Evolutionary conservation across 2,797 vertebrate genomes (phyloP).

Genomic region (Sebastes reedi): DNA sequence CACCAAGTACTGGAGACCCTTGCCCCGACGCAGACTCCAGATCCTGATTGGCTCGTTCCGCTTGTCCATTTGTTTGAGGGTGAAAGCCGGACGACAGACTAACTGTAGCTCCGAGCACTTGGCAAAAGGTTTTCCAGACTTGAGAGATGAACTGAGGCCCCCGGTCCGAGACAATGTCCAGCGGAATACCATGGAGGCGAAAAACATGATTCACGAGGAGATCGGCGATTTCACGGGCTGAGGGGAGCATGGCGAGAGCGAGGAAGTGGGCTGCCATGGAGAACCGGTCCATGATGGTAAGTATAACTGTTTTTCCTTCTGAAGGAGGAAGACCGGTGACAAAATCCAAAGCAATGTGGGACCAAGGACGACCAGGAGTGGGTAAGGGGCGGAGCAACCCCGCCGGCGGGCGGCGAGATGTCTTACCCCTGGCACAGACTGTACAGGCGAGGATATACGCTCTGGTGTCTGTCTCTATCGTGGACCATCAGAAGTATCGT

Average conservation of each 20-base stretch:
- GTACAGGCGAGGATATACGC: not conserved
- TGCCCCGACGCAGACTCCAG: no score
- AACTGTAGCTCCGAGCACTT: no score
- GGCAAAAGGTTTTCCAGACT: not conserved
- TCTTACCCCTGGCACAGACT: not conserved
- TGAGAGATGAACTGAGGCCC: not conserved
- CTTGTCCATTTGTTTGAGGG: no score
- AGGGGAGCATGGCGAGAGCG: not conserved
- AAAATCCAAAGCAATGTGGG: not conserved
- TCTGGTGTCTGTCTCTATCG: not conserved
- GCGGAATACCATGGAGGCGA: not conserved
- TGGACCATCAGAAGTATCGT: not conserved
- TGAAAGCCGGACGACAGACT: not conserved
- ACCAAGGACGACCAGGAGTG: not conserved
- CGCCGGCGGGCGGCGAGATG: no score
- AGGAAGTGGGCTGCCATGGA: not conserved
- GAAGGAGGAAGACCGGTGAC: not conserved
- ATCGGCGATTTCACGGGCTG: not conserved
- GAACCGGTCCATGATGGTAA: rapidly evolving
- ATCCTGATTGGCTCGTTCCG: no score
- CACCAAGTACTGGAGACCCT: not conserved
- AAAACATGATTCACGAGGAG: not conserved
- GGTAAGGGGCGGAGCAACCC: no score
- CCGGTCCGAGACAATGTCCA: not conserved
- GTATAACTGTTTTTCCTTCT: not conserved